phyloP scores from a whole-genome alignment of 2,113 vertebrate species.

The Raja brachyura region DNA sequence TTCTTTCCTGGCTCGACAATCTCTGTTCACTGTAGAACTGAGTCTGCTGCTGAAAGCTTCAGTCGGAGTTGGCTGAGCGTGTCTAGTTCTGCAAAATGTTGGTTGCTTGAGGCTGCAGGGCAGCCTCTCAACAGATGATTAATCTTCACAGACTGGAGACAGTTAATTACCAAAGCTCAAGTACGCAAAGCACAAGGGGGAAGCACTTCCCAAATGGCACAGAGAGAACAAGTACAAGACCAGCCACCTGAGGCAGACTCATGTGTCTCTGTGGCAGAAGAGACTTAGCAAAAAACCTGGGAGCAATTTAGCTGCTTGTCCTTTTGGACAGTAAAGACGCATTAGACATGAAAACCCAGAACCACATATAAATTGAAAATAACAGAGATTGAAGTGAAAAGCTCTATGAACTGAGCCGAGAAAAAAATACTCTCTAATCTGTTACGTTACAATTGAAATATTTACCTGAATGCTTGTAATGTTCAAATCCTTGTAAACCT shows the following conservation, averaged over 20 bases:
- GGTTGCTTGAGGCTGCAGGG: conserved; percentile 15
- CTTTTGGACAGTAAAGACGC: background rate
- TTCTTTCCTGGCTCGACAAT: too few relatives aligned
- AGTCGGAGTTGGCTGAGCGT: background rate
- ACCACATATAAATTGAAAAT: background rate
- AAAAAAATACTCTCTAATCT: too few relatives aligned
- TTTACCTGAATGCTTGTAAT: too few relatives aligned
- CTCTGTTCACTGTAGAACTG: background rate
- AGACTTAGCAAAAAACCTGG: background rate
- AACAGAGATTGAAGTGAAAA: too few relatives aligned
- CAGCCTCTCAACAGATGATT: background rate
- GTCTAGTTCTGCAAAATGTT: background rate
- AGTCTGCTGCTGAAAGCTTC: background rate
- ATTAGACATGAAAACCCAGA: background rate
- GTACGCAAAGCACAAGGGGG: background rate
- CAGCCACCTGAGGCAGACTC: background rate
- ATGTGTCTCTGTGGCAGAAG: background rate
- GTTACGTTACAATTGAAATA: too few relatives aligned
- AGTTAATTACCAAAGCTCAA: conserved; percentile 28
- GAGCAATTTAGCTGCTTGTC: background rate
- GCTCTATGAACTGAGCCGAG: too few relatives aligned
- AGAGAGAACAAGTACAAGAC: background rate
- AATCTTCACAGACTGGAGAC: conserved; percentile 2
- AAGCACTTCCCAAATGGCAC: background rate
- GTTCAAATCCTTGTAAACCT: too few relatives aligned